phyloP scores from a whole-genome alignment of 2,888 invertebrate species.

The Shargacucullia verbasci region DNA sequence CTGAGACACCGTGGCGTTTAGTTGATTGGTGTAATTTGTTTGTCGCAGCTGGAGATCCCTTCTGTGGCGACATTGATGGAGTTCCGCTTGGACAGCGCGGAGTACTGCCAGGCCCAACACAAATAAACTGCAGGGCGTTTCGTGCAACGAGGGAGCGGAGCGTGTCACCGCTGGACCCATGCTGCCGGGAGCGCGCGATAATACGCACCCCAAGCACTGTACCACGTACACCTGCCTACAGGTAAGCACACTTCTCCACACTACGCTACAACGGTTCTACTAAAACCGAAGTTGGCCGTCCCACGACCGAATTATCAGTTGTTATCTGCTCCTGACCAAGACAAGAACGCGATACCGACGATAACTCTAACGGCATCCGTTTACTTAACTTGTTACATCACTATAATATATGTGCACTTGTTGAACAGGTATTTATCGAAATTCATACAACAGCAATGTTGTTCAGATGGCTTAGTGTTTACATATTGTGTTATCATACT shows the following conservation, averaged over 20 bases:
- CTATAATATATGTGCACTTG: slow-evolving; percentile 49
- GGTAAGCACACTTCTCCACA: slow-evolving; percentile 60
- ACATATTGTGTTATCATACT: slow-evolving; percentile 76
- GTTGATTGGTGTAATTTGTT: slow-evolving; percentile 49
- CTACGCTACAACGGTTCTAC: slow-evolving; percentile 48
- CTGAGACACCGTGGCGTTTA: slow-evolving; percentile 19
- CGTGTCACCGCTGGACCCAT: slow-evolving; percentile 78
- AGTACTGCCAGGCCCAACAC: slow-evolving; percentile 99
- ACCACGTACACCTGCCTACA: slow-evolving; percentile 77
- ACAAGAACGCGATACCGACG: slow-evolving; percentile 61
- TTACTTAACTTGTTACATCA: slow-evolving; percentile 60
- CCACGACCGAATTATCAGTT: slow-evolving; percentile 59
- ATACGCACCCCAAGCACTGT: slow-evolving; percentile 77
- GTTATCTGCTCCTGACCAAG: slow-evolving; percentile 74
- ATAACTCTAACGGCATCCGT: slow-evolving; percentile 50
- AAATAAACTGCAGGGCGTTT: slow-evolving; percentile 91
- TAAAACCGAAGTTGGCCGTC: slow-evolving; percentile 51
- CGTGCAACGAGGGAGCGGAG: slow-evolving; percentile 71
- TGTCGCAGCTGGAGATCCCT: slow-evolving; percentile 95
- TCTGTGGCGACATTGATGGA: slow-evolving; percentile 98
- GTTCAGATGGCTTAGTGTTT: slow-evolving; percentile 75
- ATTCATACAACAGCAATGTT: slow-evolving; percentile 65
- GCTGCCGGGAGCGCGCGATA: slow-evolving; percentile 79
- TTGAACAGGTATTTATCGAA: slow-evolving; percentile 67
- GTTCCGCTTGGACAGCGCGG: slow-evolving; percentile 99